Conservation (phyloP, 2,888 invertebrate genomes). For the Camponotus fellah region DNA sequence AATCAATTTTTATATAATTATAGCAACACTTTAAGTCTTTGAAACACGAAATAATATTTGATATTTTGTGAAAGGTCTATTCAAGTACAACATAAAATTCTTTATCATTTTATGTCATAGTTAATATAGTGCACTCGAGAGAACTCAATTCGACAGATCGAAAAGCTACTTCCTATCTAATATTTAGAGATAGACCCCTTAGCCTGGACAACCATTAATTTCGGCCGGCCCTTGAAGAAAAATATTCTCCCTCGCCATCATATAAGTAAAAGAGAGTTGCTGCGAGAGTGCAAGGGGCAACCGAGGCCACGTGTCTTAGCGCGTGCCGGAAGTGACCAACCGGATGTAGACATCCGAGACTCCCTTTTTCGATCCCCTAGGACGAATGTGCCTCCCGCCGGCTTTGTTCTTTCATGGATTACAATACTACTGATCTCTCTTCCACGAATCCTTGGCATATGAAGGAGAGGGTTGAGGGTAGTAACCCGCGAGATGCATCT, state of each 20-base stretch:
- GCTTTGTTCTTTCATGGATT: slow-evolving; percentile 79
- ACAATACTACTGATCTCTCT: slow-evolving; percentile 76
- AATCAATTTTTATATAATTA: not conserved
- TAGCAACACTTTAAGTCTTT: not conserved
- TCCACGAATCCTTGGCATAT: slow-evolving; percentile 54
- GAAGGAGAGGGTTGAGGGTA: slow-evolving; percentile 69
- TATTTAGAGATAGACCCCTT: slow-evolving; percentile 71
- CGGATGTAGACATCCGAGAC: slow-evolving; percentile 85
- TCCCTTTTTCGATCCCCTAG: slow-evolving; percentile 72
- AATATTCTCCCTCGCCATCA: slow-evolving; percentile 63
- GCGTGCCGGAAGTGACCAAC: slow-evolving; percentile 86
- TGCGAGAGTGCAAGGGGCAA: slow-evolving; percentile 67
- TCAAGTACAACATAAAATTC: not conserved
- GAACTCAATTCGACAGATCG: slow-evolving; percentile 29
- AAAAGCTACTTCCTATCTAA: slow-evolving; percentile 66
- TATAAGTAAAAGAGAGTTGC: slow-evolving; percentile 55
- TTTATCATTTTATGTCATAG: slow-evolving; percentile 4
- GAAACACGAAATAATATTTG: not conserved
- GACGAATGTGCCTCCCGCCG: slow-evolving; percentile 66
- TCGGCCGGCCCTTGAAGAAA: slow-evolving; percentile 70
- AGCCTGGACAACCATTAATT: slow-evolving; percentile 71
- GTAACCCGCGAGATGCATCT: slow-evolving; percentile 63
- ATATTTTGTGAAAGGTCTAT: not conserved
- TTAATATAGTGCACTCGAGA: not conserved
- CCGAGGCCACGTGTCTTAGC: slow-evolving; percentile 83